Evolutionary conservation across 2,888 invertebrate species (phyloP), one percentile per base, ranked within the genome.

Genomic region (Drosophila recens): DNA sequence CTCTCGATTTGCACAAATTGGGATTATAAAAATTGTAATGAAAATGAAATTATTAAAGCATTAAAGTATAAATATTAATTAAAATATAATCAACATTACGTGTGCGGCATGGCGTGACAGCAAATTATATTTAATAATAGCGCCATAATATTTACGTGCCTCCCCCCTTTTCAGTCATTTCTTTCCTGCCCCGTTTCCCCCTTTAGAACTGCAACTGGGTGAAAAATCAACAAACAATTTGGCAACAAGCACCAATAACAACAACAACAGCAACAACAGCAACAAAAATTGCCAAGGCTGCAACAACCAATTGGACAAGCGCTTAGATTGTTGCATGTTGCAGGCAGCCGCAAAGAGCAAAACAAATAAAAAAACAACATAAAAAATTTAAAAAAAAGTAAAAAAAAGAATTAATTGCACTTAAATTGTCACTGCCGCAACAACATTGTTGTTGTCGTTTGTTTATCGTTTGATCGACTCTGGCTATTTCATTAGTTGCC

Each of bases 21-120:
- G 38, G 54, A 72, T 61, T 57, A 54, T 46, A 57, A 67, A 72
- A 69, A 70, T 51, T 46, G 66, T 15, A 59, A 49, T 49, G 49
- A 49, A 59, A 59, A 48, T 33, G 59, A 67, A 90, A 89, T 90
- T 88, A 89, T 90, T 89, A 90, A 90, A 82, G 80, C 90, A 90
- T 90, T 90, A 90, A 90, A 89, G 87, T 79, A 65, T 67, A 72
- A 67, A 91, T 90, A 89, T 91, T 90, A 91, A 90, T 90, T 90
- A 82, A 84, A 89, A 87, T 87, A 84, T 85, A 90, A 91, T 91
- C 89, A 89, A 82, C 89, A 87, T 90, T 91, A 77, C 79, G 87
- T 85, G 90, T 80, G 83, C 83, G 79, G 77, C 77, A 89, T 91
- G 86, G 90, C 90, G 91, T 91, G 90, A 91, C 91, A 87, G 67